Conservation (phyloP, 2,113 vertebrate genomes). For the Bubo blakistoni region DNA sequence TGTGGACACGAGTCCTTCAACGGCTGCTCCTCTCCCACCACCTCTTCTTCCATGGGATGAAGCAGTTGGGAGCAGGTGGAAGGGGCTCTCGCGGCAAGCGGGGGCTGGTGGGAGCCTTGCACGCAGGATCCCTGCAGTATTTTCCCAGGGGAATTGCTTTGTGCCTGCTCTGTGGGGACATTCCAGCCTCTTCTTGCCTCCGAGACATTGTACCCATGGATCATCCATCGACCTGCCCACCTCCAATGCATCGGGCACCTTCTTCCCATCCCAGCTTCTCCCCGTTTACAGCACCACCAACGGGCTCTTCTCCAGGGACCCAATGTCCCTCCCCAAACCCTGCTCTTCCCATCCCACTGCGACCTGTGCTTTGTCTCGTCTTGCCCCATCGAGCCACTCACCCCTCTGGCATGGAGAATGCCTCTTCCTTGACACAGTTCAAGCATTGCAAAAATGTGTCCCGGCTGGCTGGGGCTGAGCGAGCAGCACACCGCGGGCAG, state of each 20-base stretch:
- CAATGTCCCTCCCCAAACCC: accelerated
- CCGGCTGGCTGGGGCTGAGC: not conserved
- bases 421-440: not conserved
- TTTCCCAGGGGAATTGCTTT: not conserved
- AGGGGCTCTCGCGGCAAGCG: not conserved
- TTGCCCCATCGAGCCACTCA: not conserved
- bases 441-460: not conserved
- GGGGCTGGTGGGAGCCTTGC: not conserved
- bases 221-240: not conserved
- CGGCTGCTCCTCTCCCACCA: accelerated
- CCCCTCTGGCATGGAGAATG: not conserved
- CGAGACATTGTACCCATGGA: not conserved
- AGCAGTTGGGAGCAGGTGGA: not conserved
- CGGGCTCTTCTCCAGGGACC: not conserved
- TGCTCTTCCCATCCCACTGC: not conserved
- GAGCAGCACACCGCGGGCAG: not conserved
- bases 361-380: not conserved
- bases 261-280: not conserved
- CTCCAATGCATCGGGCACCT: not conserved
- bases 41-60: not conserved
- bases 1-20: not conserved
- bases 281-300: accelerated
- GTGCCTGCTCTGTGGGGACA: not conserved
- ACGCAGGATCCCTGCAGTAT: accelerated
- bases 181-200: not conserved